These are phyloP conservation scores for Semnornis frantzii DNA, from an alignment of 2,113 vertebrate species.

Conservation along the genomic window DNA sequence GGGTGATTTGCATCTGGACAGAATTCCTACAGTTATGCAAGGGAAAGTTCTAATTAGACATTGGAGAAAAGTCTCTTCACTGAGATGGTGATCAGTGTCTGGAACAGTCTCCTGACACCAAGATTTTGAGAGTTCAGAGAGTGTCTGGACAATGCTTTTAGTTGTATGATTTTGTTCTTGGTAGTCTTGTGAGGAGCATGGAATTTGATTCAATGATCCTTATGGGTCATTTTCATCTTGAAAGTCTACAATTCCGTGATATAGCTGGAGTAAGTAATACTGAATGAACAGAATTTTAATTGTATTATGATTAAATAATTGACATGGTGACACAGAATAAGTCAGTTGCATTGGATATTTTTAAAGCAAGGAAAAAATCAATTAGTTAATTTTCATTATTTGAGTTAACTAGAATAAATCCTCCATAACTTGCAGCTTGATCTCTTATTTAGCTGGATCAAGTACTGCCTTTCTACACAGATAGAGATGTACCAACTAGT, in stretches of 20 bases:
- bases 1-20: no score
- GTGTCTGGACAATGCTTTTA: no score
- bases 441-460: neutral
- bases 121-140: no score
- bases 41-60: no score
- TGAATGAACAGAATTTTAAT: neutral
- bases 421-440: neutral
- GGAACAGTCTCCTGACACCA: no score
- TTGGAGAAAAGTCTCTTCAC: no score
- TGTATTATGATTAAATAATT: neutral
- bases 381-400: neutral
- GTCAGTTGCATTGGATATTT: neutral
- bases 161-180: neutral
- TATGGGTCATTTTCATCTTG: neutral
- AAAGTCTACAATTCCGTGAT: neutral
- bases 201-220: neutral
- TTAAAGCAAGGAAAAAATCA: neutral
- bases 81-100: no score
- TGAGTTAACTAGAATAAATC: neutral
- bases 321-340: neutral
- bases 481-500: neutral
- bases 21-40: no score
- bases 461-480: neutral
- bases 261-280: neutral
- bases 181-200: neutral